These are phyloP conservation scores for Equus przewalskii DNA, from an alignment of 2,113 vertebrate species.

Conservation along the genomic window DNA sequence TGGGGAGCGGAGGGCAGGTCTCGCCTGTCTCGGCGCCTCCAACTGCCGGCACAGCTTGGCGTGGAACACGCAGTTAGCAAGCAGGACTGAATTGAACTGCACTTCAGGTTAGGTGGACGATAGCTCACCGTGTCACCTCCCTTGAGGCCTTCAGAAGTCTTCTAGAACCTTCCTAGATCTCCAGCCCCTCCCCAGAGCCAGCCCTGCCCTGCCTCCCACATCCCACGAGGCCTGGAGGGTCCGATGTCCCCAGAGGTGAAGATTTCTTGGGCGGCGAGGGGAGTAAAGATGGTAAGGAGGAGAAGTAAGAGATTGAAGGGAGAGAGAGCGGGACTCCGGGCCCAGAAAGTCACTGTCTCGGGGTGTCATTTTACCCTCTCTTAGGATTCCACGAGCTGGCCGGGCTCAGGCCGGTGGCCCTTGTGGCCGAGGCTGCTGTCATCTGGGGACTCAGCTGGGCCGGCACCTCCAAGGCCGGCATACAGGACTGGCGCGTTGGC, in stretches of 20 bases:
- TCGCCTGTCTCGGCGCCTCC: background rate
- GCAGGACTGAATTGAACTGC: background rate
- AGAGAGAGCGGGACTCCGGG: background rate
- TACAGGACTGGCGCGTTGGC: background rate
- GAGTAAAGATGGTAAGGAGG: too few relatives aligned
- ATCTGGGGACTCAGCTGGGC: background rate
- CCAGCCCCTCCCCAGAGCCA: background rate
- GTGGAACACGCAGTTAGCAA: accelerated
- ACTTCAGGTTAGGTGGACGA: background rate
- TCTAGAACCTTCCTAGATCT: background rate
- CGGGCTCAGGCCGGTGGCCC: background rate
- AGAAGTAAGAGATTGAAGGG: background rate
- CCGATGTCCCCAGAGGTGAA: background rate
- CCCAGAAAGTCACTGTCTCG: background rate
- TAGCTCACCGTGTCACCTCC: background rate
- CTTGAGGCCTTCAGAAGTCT: background rate
- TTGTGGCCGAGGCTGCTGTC: background rate
- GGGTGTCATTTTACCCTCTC: background rate
- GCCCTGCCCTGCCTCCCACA: background rate
- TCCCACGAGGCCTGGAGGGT: background rate
- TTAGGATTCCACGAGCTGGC: background rate
- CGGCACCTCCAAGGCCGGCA: background rate
- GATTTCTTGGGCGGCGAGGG: background rate
- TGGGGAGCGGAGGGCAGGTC: background rate
- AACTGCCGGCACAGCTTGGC: too few relatives aligned